A percentile compares a stretch with the other conserved stretches of the same genome.
These are phyloP conservation scores for Ennomos quercinarius DNA, from an alignment of 2,888 invertebrate species.

Conservation along the genomic window DNA sequence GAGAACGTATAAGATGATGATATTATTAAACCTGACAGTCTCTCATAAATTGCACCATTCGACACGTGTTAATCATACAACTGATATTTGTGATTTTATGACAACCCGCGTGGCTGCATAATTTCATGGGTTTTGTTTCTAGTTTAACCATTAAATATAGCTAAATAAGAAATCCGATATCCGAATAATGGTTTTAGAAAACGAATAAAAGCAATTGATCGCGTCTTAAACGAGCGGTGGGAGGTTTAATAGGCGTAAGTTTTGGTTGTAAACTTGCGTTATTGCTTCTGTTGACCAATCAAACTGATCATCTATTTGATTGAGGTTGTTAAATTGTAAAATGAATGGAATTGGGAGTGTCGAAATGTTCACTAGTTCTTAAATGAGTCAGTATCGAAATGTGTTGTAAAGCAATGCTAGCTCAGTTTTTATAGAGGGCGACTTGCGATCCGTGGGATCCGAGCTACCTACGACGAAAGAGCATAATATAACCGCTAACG, in stretches of 20 bases:
- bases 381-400: too few species aligned
- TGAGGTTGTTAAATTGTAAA: background rate
- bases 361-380: too few species aligned
- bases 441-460: too few species aligned
- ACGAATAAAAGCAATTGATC: conserved; percentile 25
- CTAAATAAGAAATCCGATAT: conserved; percentile 38
- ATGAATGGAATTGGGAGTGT: background rate
- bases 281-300: conserved; percentile 17
- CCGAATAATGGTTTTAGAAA: conserved; percentile 8
- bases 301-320: conserved; percentile 1
- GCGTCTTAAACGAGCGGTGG: conserved; percentile 13
- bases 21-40: too few species aligned
- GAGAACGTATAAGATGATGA: too few species aligned
- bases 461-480: too few species aligned
- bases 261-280: conserved; percentile 7
- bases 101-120: conserved; percentile 54
- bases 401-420: too few species aligned
- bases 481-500: too few species aligned
- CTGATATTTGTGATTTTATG: conserved; percentile 66
- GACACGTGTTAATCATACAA: conserved; percentile 57
- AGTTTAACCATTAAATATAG: conserved; percentile 33
- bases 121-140: conserved; percentile 29
- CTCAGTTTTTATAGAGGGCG: too few species aligned
- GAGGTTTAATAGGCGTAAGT: conserved; percentile 14
- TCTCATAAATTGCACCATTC: conserved; percentile 37